Conservation (phyloP, 2,113 vertebrate genomes). For the Aramus guarauna region DNA sequence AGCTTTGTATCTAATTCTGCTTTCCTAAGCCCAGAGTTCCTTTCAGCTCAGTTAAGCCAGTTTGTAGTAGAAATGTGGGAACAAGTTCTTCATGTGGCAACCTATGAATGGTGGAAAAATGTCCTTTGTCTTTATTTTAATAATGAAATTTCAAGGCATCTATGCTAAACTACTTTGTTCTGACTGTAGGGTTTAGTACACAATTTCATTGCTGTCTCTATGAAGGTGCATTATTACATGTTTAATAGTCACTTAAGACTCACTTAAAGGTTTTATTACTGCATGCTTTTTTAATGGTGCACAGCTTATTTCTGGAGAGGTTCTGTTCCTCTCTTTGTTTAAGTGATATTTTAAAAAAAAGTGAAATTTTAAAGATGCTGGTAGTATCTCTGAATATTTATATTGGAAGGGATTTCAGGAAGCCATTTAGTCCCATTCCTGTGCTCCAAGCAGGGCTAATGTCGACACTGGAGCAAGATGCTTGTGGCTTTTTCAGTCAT, state of each 20-base stretch:
- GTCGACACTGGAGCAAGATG: neutral
- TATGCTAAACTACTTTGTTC: neutral
- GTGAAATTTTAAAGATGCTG: neutral
- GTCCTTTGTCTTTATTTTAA: neutral
- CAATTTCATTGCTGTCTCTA: neutral
- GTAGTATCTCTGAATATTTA: conserved; percentile 10
- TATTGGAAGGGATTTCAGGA: conserved; percentile 32
- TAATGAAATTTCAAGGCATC: neutral
- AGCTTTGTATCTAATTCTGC: neutral
- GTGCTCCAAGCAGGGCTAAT: neutral
- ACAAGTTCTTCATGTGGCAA: neutral
- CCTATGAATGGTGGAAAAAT: neutral
- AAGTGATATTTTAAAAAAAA: neutral
- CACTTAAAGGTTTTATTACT: neutral
- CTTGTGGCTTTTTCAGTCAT: neutral
- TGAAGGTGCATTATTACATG: neutral
- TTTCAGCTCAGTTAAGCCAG: neutral
- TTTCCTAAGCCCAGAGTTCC: neutral
- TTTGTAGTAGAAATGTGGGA: neutral
- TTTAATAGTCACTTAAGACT: conserved; percentile 6
- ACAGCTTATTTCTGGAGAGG: neutral
- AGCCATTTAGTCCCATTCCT: neutral
- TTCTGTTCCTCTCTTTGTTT: neutral
- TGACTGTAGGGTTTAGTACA: neutral
- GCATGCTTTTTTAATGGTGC: neutral